Conservation (phyloP, 2,888 invertebrate species). For the Pollenia amentaria region DNA sequence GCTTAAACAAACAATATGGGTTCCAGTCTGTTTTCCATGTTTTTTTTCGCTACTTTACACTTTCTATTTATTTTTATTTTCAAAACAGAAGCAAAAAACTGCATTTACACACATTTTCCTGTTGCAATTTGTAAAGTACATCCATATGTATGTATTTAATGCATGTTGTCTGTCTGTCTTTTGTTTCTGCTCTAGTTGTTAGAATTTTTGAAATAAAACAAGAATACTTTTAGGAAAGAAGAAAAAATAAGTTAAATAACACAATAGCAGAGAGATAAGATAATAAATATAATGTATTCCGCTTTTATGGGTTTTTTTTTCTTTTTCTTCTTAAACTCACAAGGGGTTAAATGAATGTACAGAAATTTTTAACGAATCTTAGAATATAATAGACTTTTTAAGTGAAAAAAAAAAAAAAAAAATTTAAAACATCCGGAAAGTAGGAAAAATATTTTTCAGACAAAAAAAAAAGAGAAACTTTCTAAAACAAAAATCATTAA, state of each 20-base stretch:
- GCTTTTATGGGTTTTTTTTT: neutral
- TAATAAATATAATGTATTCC: neutral
- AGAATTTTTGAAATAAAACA: conserved; percentile 24
- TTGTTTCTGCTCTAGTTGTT: conserved; percentile 59
- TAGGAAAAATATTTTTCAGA: too few relatives aligned
- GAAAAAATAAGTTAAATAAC: conserved; percentile 10
- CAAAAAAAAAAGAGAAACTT: too few relatives aligned
- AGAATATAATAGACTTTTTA: too few relatives aligned
- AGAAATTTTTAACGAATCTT: too few relatives aligned
- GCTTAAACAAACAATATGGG: conserved; percentile 44
- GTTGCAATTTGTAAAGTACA: conserved; percentile 43
- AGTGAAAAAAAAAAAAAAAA: too few relatives aligned
- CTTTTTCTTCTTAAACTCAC: neutral
- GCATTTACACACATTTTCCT: conserved; percentile 35
- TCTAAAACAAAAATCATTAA: too few relatives aligned
- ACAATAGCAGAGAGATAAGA: conserved; percentile 17
- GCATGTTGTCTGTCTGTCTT: conserved; percentile 5
- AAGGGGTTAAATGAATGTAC: conserved; percentile 14
- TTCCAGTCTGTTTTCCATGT: conserved; percentile 25
- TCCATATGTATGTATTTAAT: neutral
- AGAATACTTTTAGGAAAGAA: conserved; percentile 37
- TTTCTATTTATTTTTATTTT: conserved; percentile 16
- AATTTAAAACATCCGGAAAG: too few relatives aligned
- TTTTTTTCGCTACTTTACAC: conserved; percentile 32
- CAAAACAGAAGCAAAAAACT: neutral